Conservation (phyloP, 2,113 vertebrate genomes). For the Suncus etruscus region DNA sequence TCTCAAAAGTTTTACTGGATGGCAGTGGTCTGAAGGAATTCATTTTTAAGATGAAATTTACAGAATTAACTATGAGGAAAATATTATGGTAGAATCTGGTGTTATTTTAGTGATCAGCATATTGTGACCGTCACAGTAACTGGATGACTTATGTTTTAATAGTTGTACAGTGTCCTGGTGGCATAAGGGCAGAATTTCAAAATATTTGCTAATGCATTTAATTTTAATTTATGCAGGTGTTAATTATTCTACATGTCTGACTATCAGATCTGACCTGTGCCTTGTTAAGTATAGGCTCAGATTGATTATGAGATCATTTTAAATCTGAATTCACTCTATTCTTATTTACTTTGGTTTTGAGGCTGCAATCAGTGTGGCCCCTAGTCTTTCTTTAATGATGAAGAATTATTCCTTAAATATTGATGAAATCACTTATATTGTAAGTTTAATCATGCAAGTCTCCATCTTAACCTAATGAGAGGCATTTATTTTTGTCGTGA, state of each 20-base stretch:
- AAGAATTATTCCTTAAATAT: slow-evolving; percentile 4
- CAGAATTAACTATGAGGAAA: slow-evolving; percentile 4
- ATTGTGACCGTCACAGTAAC: not conserved
- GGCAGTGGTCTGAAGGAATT: not conserved
- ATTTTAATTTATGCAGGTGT: not conserved
- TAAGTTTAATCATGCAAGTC: not conserved
- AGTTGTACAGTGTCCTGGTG: not conserved
- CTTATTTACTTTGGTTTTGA: no score
- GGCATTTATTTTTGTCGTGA: not conserved
- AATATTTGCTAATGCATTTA: not conserved
- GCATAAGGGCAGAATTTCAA: not conserved
- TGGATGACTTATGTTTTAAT: not conserved
- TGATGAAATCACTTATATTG: not conserved
- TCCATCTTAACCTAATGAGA: not conserved
- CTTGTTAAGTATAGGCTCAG: not conserved
- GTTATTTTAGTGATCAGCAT: not conserved
- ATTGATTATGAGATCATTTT: not conserved
- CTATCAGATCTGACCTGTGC: not conserved
- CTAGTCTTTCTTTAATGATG: slow-evolving; percentile 7
- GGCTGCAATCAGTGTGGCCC: not conserved
- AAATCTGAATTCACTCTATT: not conserved
- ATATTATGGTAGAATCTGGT: not conserved
- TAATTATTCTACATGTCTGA: not conserved
- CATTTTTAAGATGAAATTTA: not conserved
- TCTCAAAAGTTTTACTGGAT: not conserved